Evolutionary conservation across 2,888 invertebrate genomes (phyloP).

Genomic region (Metalampra italica): DNA sequence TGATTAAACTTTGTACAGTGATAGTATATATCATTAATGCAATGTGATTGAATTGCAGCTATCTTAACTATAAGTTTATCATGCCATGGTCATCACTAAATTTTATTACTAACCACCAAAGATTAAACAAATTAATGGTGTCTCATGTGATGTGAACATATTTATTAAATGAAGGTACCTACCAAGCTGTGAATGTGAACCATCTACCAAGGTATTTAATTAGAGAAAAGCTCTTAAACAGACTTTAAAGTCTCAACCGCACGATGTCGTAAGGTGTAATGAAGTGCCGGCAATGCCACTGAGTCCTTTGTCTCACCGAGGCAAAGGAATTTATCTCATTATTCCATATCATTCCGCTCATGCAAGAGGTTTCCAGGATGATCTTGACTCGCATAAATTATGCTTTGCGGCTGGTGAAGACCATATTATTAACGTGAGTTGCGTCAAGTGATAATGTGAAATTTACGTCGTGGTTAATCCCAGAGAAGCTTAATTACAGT

Average conservation of each 20-base stretch:
- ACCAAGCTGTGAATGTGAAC: neutral
- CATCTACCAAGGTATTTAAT: neutral
- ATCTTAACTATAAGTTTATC: too few species aligned
- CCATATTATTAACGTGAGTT: slow-evolving; percentile 23
- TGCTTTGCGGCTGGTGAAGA: slow-evolving; percentile 31
- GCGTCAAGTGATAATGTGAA: slow-evolving; percentile 12
- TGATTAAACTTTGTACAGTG: too few species aligned
- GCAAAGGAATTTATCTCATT: slow-evolving; percentile 40
- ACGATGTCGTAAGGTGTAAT: slow-evolving; percentile 27
- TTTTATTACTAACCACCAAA: too few species aligned
- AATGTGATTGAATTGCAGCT: too few species aligned
- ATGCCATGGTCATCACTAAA: too few species aligned
- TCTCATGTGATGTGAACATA: too few species aligned
- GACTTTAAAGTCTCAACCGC: slow-evolving; percentile 19
- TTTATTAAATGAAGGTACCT: too few species aligned
- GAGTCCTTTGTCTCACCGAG: slow-evolving; percentile 28
- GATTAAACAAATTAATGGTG: too few species aligned
- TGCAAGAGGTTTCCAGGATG: slow-evolving; percentile 21
- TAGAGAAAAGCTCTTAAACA: neutral
- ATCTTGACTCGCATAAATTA: slow-evolving; percentile 43
- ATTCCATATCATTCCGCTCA: slow-evolving; percentile 36
- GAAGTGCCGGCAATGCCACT: slow-evolving; percentile 38
- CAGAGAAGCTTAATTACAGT: too few species aligned
- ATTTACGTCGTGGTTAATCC: slow-evolving; percentile 13
- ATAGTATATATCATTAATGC: too few species aligned